Evolutionary conservation across 1,140 invertebrate genomes (phyloP).

Genomic region (Bombyx mandarina): DNA sequence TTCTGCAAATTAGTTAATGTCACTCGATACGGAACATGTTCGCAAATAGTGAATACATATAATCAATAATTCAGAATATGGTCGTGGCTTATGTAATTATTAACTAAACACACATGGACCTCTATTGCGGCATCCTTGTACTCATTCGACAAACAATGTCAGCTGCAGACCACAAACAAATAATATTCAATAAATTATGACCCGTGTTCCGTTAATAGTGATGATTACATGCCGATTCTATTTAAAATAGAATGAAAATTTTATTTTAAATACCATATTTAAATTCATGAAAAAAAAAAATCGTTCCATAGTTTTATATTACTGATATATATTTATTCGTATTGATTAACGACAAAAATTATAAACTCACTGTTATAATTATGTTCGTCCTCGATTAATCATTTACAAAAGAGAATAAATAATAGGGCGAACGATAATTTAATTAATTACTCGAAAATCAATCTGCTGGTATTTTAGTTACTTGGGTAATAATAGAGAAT

Average conservation of each 20-base stretch:
- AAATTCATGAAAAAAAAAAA: no score
- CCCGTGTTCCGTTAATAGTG: conserved; percentile 34
- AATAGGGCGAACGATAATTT: no score
- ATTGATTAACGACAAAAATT: no score
- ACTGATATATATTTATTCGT: no score
- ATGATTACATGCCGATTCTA: conserved; percentile 3
- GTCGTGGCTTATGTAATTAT: conserved; percentile 56
- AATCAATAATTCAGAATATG: conserved; percentile 44
- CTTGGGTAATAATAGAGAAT: no score
- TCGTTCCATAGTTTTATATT: no score
- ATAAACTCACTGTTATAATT: no score
- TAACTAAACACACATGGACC: conserved; percentile 50
- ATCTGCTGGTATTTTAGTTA: no score
- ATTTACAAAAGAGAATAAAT: no score
- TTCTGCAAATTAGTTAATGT: conserved; percentile 2
- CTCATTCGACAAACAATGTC: conserved; percentile 56
- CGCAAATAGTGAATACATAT: conserved; percentile 17
- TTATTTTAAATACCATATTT: not conserved
- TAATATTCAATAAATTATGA: conserved; percentile 58
- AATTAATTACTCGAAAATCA: no score
- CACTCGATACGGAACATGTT: not conserved
- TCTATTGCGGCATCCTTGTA: conserved; percentile 59
- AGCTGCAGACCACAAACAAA: conserved; percentile 55
- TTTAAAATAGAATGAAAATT: conserved; percentile 10
- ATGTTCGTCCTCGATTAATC: no score